Percentiles rank a stretch among this genome's conserved stretches.
Evolutionary conservation across 1,140 invertebrate species (phyloP).

Genomic region (Saccostrea glomerata): DNA sequence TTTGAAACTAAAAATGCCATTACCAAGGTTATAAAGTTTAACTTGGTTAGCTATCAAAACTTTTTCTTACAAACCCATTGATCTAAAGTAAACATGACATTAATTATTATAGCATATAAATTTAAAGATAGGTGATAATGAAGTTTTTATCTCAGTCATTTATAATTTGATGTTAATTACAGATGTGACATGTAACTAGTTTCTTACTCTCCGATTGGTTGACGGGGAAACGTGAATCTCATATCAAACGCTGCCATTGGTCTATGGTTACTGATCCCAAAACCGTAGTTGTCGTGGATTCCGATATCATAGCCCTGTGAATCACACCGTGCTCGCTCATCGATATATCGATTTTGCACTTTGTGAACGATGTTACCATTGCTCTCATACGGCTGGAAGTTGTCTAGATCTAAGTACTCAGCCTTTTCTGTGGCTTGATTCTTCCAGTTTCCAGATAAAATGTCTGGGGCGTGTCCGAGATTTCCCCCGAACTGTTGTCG

Average conservation of each 20-base stretch:
- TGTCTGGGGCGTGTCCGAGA: background rate
- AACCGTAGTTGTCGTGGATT: background rate
- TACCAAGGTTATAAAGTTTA: too few species aligned
- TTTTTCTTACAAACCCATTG: too few species aligned
- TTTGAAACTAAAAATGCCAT: too few species aligned
- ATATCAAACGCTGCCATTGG: background rate
- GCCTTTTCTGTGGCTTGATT: background rate
- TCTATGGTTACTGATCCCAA: background rate
- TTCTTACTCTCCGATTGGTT: background rate
- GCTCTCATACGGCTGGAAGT: background rate
- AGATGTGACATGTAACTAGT: too few species aligned
- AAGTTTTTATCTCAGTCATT: too few species aligned
- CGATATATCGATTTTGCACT: background rate
- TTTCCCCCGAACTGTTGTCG: background rate
- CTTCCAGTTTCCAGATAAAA: background rate
- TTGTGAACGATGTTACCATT: background rate
- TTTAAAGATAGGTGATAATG: too few species aligned
- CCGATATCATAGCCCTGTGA: background rate
- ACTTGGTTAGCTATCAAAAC: too few species aligned
- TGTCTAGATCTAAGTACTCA: background rate
- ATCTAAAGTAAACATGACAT: too few species aligned
- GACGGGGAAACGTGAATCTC: background rate
- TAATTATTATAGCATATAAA: too few species aligned
- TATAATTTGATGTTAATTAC: too few species aligned
- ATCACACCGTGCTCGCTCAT: background rate